Evolutionary conservation across 2,113 vertebrate species (phyloP), one percentile per base, ranked within the genome.

Genomic region (Dicerorhinus sumatrensis): DNA sequence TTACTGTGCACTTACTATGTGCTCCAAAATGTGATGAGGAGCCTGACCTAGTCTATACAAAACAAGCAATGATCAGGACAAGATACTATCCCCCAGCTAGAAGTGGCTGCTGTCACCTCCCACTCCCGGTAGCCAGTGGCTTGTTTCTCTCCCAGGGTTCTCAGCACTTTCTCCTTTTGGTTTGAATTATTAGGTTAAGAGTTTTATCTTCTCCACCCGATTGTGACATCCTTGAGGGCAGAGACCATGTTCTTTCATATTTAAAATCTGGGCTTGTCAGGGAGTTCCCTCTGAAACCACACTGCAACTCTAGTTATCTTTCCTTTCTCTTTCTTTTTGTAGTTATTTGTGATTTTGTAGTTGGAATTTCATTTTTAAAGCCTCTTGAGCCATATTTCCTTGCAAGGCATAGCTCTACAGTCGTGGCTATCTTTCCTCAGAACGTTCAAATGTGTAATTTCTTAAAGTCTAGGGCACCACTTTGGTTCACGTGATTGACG

Each of bases 121-220:
- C 16, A 54, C 8, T 83, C 82, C 65, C 23, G n/a, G 65, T n/a
- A 58, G 82, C 36, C 54, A n/a, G 14, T 76, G 77, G 12, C 56
- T 91, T 93, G 51, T 42, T 58, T 36, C 54, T 97, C 33, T 88
- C 67, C 46, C 70, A 77, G 76, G 72, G 21, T 56, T 91, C 85
- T 91, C 8, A 88, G 46, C 23, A 67, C 81, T 69, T 76, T 93
- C 48, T 83, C 62, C 60, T 77, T 87, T 91, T 88, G 67, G 69
- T 89, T 67, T 85, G 76, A 97, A 90, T 92, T 81, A 85, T 76
- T 82, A 85, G 75, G 46, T 93, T 81, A 63, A 84, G 79, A 79
- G 51, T 90, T 95, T 97, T 96, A 86, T 97, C 91, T 94, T 91
- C 46, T 85, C 51, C 18, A 77, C 76, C 93, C 96, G 91, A 94